Evolutionary conservation across 2,888 invertebrate genomes (phyloP).

Genomic region (Microplitis deprimator): DNA sequence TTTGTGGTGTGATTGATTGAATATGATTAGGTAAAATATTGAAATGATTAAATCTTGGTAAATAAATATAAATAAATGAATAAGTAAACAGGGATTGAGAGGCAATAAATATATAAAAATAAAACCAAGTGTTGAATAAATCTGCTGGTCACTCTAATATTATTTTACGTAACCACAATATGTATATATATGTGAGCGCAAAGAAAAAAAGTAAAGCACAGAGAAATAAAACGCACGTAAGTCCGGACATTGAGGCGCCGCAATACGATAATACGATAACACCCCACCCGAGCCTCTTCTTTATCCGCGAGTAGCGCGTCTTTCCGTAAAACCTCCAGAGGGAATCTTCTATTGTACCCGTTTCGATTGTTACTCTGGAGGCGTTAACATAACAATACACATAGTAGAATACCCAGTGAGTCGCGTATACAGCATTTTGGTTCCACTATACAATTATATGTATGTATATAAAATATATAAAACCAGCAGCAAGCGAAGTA

Average conservation of each 20-base stretch:
- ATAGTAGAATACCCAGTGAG: constrained; percentile 28
- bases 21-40: not conserved
- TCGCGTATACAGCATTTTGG: not conserved
- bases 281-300: constrained; percentile 45
- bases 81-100: not conserved
- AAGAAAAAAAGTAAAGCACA: constrained; percentile 34
- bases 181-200: not conserved
- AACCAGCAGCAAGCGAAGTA: not conserved
- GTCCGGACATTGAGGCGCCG: constrained; percentile 67
- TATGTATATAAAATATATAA: constrained; percentile 12
- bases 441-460: not conserved
- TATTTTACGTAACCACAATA: constrained; percentile 60
- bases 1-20: not conserved
- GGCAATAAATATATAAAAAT: constrained; percentile 13
- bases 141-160: constrained; percentile 7
- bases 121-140: constrained; percentile 22
- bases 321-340: constrained; percentile 36
- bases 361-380: constrained; percentile 65
- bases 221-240: constrained; percentile 47
- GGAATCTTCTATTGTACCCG: constrained; percentile 63
- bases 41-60: not conserved
- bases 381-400: constrained; percentile 68
- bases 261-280: constrained; percentile 67
- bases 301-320: constrained; percentile 21
- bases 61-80: not conserved